Evolutionary conservation across 2,797 vertebrate genomes (phyloP).

Genomic region (Cercopithecus diana): DNA sequence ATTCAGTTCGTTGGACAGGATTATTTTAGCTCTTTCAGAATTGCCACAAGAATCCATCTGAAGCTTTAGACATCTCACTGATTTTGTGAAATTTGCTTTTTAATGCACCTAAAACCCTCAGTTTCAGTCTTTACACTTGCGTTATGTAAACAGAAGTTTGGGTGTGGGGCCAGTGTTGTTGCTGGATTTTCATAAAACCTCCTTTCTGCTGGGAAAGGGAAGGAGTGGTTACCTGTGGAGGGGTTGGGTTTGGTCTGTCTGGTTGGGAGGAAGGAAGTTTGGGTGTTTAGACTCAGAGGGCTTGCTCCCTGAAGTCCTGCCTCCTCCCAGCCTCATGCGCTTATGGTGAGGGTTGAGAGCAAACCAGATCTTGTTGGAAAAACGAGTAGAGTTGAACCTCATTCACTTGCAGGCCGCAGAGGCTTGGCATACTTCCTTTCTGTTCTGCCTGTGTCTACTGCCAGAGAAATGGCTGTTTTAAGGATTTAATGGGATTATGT

Average conservation of each 20-base stretch:
- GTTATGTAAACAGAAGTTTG: slow-evolving; percentile 7
- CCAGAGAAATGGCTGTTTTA: not conserved
- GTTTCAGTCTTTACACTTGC: not conserved
- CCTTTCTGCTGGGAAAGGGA: not conserved
- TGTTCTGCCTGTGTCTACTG: not conserved
- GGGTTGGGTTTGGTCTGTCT: not conserved
- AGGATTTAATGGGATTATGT: not conserved
- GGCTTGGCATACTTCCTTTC: not conserved
- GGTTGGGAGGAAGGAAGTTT: not conserved
- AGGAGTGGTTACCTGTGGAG: not conserved
- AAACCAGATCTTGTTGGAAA: not conserved
- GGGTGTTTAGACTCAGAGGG: not conserved
- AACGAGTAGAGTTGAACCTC: not conserved
- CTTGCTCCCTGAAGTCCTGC: not conserved
- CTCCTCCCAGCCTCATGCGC: not conserved
- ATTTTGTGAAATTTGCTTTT: not conserved
- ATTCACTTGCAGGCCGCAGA: not conserved
- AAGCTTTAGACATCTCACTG: not conserved
- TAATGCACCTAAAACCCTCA: not conserved
- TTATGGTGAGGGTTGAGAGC: not conserved
- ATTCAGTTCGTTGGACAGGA: not conserved
- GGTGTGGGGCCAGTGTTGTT: not conserved
- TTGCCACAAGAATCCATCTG: not conserved
- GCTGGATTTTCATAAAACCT: not conserved
- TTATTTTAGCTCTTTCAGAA: not conserved